Conservation (phyloP, 2,888 invertebrate species). For the Choristoneura rosaceana region DNA sequence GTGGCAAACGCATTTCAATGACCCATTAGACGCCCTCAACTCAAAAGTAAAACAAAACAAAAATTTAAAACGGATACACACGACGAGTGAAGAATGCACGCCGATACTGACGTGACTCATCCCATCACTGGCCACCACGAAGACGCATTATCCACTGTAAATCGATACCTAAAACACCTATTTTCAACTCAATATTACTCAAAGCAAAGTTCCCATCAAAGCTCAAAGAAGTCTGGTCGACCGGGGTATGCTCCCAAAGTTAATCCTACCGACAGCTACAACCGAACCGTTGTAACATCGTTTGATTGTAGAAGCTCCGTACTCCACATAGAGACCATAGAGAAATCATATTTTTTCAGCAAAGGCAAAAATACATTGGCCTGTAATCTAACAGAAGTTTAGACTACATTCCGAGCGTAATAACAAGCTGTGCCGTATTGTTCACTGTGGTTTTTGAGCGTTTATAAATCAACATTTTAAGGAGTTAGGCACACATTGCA, state of each 20-base stretch:
- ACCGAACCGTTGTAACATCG: slow-evolving; percentile 50
- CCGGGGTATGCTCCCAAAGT: slow-evolving; percentile 58
- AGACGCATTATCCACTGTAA: slow-evolving; percentile 58
- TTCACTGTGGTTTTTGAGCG: slow-evolving; percentile 60
- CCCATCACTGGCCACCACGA: slow-evolving; percentile 77
- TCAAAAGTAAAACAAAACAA: slow-evolving; percentile 65
- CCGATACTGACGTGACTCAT: slow-evolving; percentile 76
- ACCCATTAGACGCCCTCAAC: slow-evolving; percentile 65
- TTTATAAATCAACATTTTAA: slow-evolving; percentile 61
- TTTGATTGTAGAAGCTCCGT: slow-evolving; percentile 48
- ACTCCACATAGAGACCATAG: slow-evolving; percentile 39
- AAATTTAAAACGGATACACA: slow-evolving; percentile 74
- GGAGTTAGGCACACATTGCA: slow-evolving; percentile 20
- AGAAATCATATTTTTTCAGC: slow-evolving; percentile 29
- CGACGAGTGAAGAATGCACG: slow-evolving; percentile 71
- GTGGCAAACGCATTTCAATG: slow-evolving; percentile 47
- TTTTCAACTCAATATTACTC: slow-evolving; percentile 49
- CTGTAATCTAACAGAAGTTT: slow-evolving; percentile 58
- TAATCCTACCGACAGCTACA: slow-evolving; percentile 54
- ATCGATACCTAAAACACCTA: slow-evolving; percentile 49
- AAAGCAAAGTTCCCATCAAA: slow-evolving; percentile 49
- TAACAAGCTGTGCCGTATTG: slow-evolving; percentile 61
- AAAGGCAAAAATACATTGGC: slow-evolving; percentile 2
- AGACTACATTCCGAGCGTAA: slow-evolving; percentile 74
- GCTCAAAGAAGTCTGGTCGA: slow-evolving; percentile 51